Percentiles rank a stretch among this genome's conserved stretches.
Conservation (phyloP, 2,888 invertebrate genomes). For the Cryptophagus acutangulus region DNA sequence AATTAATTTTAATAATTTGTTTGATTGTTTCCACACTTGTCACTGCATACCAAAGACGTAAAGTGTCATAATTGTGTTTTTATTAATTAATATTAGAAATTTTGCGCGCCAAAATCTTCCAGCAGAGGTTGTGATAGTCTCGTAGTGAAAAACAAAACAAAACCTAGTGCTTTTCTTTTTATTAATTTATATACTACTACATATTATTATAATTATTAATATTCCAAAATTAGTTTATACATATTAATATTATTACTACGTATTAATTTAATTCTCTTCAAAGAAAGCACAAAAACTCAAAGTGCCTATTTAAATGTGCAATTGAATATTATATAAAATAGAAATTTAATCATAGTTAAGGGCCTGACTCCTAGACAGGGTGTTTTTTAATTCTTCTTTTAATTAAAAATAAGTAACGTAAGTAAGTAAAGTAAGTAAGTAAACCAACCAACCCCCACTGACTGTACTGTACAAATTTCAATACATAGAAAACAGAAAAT, state of each 20-base stretch:
- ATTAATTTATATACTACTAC: conserved; percentile 10
- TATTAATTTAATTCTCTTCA: conserved; percentile 15
- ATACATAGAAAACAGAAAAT: no score
- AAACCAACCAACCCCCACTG: no score
- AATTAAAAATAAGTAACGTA: conserved; percentile 11
- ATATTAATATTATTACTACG: conserved; percentile 9
- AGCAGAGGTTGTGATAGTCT: conserved; percentile 49
- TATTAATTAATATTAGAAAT: conserved; percentile 16
- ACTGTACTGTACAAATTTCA: no score
- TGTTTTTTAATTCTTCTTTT: conserved; percentile 22
- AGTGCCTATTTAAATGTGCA: conserved; percentile 49
- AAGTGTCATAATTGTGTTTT: conserved; percentile 42
- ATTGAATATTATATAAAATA: conserved; percentile 37
- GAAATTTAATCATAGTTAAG: conserved; percentile 18
- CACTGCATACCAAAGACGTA: conserved; percentile 47
- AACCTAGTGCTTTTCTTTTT: conserved; percentile 33
- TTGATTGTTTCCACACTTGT: conserved; percentile 36
- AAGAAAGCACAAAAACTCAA: conserved; percentile 39
- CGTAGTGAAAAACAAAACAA: conserved; percentile 37
- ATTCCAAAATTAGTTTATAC: no score
- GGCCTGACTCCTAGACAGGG: conserved; percentile 48
- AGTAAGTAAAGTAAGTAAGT: no score
- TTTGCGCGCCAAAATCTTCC: conserved; percentile 48
- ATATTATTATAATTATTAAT: no score
- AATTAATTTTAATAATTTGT: no score